Evolutionary conservation across 2,888 invertebrate genomes (phyloP), one percentile per base, ranked within the genome.

Genomic region (Nycteola revayana): DNA sequence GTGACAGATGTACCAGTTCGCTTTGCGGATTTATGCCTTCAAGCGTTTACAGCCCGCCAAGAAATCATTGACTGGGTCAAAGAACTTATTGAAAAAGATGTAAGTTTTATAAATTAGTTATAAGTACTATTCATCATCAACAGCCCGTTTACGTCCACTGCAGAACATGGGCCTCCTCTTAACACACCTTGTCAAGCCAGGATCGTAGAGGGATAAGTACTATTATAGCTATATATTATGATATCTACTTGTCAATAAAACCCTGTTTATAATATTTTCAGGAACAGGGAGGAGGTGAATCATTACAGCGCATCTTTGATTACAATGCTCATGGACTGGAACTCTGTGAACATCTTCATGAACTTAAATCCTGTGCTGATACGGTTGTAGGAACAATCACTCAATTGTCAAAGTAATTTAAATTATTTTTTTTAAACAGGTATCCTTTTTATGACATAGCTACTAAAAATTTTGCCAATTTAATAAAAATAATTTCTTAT

Each of bases 11-110:
- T 87, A 9, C 85, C 87, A 3, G 49, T 58, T n/a, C 62, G 59
- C 33, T 86, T 87, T 61, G 76, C 83, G 5, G 75, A 86, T 40
- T 54, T 88, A 26, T 88, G 87, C 39, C 58, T 87, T 20, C 78
- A 82, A 52, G 82, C 85, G 36, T 79, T 85, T 44, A 66, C 76
- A 1, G 68, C 76, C 3, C 77, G 87, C 1, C 86, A 87, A 58
- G 86, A 88, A 58, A 60, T 88, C 7, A 79, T 87, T 37, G 85
- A 87, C 42, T 87, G 87, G 87, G 60, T 83, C 9, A 84, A 87
- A 37, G 75, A 77, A 32, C 60, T 82, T 14, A 52, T 81, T 17
- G 70, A 70, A 44, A 62, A 57, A 45, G 56, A 66, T 42, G 85
- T 84, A 43, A 54, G 72, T 43, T 32, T 14, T 21, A 18, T 18